phyloP scores from a whole-genome alignment of 2,113 vertebrate genomes.

The Eretmochelys imbricata region DNA sequence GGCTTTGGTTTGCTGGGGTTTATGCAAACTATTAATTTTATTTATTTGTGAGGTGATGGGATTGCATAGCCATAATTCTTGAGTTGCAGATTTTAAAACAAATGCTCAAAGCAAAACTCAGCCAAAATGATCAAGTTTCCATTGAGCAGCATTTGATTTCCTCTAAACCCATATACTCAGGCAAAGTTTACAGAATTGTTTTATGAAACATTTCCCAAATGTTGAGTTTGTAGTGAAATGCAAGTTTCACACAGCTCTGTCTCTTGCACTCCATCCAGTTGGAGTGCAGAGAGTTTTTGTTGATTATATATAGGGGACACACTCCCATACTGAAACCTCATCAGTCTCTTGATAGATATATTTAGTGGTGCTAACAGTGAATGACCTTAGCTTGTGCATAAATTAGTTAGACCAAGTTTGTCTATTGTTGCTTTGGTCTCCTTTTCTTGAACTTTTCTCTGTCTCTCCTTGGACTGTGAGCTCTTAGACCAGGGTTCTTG shows the following conservation, averaged over 20 bases:
- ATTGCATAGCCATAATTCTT: background rate
- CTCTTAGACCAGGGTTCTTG: background rate
- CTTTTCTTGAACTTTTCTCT: background rate
- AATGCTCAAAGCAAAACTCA: background rate
- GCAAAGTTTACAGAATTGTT: background rate
- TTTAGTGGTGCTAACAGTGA: background rate
- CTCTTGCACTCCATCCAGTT: background rate
- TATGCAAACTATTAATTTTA: background rate
- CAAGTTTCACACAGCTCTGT: background rate
- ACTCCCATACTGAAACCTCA: background rate
- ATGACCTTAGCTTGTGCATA: fast-evolving
- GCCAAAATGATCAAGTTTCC: background rate
- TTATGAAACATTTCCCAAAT: background rate
- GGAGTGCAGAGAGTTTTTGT: background rate
- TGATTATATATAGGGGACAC: background rate
- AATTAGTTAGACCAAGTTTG: background rate
- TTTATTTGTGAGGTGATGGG: background rate
- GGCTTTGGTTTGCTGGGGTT: background rate
- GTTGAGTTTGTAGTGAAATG: background rate
- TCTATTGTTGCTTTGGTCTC: background rate
- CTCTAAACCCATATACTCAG: fast-evolving
- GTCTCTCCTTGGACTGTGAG: background rate
- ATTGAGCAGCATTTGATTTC: background rate
- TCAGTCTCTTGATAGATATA: background rate
- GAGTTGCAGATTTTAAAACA: background rate